Evolutionary conservation across 2,888 invertebrate species (phyloP).

Genomic region (Cheiracanthium punctorium): DNA sequence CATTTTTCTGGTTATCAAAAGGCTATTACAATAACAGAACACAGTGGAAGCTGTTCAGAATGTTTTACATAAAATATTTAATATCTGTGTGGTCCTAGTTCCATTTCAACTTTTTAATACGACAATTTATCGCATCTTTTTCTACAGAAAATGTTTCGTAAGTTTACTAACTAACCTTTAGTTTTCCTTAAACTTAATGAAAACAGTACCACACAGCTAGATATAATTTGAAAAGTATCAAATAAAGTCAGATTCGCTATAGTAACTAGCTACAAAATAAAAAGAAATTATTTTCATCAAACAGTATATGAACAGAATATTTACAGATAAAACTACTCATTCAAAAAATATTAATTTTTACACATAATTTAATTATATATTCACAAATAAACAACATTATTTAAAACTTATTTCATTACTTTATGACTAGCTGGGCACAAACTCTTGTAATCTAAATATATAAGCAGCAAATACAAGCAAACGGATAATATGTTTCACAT

Average conservation of each 20-base stretch:
- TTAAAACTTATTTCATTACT: neutral
- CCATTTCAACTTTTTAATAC: too few species aligned
- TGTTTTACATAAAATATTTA: too few species aligned
- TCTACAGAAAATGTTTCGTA: too few species aligned
- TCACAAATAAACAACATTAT: neutral
- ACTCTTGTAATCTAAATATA: neutral
- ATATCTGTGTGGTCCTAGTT: too few species aligned
- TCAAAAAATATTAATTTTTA: neutral
- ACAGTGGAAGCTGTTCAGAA: too few species aligned
- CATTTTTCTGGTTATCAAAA: too few species aligned
- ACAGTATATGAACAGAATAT: neutral
- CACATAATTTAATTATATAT: neutral
- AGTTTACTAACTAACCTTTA: too few species aligned
- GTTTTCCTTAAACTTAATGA: too few species aligned
- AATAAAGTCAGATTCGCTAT: neutral
- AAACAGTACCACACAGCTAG: neutral
- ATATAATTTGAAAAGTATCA: neutral
- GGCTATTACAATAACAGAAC: too few species aligned
- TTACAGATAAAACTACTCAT: neutral
- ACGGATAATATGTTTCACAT: neutral
- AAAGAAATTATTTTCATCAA: neutral
- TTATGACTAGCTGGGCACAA: neutral
- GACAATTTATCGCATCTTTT: too few species aligned
- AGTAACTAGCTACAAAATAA: neutral
- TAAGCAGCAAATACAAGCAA: neutral